Evolutionary conservation across 2,888 invertebrate genomes (phyloP).

Genomic region (Altica lythri): DNA sequence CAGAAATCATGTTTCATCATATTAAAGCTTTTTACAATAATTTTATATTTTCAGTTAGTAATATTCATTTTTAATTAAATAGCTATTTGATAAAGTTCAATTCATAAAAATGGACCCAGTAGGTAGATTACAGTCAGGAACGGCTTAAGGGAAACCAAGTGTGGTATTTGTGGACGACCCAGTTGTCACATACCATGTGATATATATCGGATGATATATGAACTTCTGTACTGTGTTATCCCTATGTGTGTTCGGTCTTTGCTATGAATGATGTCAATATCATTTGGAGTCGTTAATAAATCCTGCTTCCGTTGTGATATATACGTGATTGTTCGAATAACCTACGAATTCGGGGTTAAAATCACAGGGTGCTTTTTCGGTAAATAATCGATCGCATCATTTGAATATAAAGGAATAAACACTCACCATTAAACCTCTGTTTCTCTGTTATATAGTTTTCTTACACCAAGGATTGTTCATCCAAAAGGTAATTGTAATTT

Average conservation of each 20-base stretch:
- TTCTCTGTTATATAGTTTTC: background rate
- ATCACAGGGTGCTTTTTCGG: background rate
- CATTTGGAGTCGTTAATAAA: constrained; percentile 4
- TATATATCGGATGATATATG: constrained; percentile 20
- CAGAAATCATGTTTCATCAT: no score
- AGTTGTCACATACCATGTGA: constrained; percentile 18
- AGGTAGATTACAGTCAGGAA: background rate
- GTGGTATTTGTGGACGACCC: constrained; percentile 2
- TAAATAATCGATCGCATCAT: no score
- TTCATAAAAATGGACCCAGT: background rate
- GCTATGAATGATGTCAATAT: background rate
- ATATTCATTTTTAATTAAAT: no score
- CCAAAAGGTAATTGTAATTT: no score
- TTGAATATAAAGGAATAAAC: no score
- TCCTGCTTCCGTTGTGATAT: background rate
- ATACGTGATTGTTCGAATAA: background rate
- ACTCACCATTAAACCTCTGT: background rate
- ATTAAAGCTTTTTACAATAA: no score
- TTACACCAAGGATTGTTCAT: no score
- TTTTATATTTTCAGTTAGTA: no score
- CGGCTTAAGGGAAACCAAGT: background rate
- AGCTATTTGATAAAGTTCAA: no score
- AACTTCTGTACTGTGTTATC: background rate
- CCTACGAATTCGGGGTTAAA: background rate
- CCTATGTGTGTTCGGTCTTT: background rate